Base-by-base conservation (phyloP, 2,888 invertebrate genomes). In the Eulithis testata region DNA sequence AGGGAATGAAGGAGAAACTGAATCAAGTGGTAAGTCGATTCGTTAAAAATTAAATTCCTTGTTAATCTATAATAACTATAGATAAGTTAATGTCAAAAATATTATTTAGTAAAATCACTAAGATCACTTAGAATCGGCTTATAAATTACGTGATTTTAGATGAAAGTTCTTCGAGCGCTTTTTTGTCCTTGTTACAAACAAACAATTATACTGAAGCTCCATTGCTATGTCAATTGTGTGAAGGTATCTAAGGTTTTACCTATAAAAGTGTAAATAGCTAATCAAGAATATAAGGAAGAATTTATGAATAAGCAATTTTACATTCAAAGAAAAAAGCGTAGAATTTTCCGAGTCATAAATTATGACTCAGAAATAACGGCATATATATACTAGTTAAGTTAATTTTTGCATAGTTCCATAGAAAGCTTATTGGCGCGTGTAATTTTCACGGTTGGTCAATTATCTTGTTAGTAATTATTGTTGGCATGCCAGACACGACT, bases 1-100 rank as follows among this genome's bases (percentile, higher is more conserved):
- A 77, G 93, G 93, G 67, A 93, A 95, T 73, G 94, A 94, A 73
- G 94, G 93, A 14, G 95, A 95, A 86, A 94, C 94, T 8, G 95
- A 95, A 77, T 95, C 95, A 60, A 96, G 96, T 83, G 96, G 96
- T 96, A 90, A 94, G 94, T 58, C 4, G 2, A 31, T 40, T 52
- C 21, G 8, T 27, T 7, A 8, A 52, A 36, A 14, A 8, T 37
- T 7, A 11, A 6, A 5, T 31, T 31, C 31, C 31, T 31, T 31
- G 4, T 31, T 3, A 31, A 31, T 31, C 21, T 21, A 47, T 37
- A 37, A 40, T 5, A 40, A 11, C 40, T 21, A 2, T 21, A n/a
- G 47, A 9, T 8, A 14, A 47, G 21, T 21, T 2, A 21, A 21
- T 1, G 21, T 21, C 21, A 21, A 21, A 21, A 21, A 21, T 21